Percentiles rank a stretch among this genome's conserved stretches.
phyloP scores from a whole-genome alignment of 2,888 invertebrate genomes.

The Nomada ferruginata region DNA sequence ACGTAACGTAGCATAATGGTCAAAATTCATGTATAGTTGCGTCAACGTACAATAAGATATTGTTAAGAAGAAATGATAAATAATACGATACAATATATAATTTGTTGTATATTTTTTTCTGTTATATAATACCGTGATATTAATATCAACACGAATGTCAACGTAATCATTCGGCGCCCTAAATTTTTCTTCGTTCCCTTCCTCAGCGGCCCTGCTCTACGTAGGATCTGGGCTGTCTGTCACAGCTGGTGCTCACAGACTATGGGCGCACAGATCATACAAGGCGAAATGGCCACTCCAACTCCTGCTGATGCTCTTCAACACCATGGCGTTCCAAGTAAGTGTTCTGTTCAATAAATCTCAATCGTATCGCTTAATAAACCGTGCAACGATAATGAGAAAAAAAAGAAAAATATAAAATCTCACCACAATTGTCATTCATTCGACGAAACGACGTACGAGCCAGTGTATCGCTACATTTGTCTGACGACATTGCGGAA shows the following conservation, averaged over 20 bases:
- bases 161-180: background rate
- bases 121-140: no score
- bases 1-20: no score
- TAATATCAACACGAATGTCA: no score
- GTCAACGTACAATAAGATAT: no score
- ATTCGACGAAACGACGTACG: background rate
- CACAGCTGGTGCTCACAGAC: slow-evolving; percentile 97
- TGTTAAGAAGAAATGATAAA: no score
- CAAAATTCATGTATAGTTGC: no score
- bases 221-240: slow-evolving; percentile 94
- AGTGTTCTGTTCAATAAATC: slow-evolving; percentile 60
- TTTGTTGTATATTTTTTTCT: no score
- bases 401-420: background rate
- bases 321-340: slow-evolving; percentile 96
- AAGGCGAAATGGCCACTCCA: slow-evolving; percentile 96
- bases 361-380: background rate
- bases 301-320: slow-evolving; percentile 91
- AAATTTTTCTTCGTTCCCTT: background rate
- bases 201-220: slow-evolving; percentile 90
- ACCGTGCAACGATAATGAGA: background rate
- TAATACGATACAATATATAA: no score
- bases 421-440: no score
- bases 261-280: slow-evolving; percentile 98
- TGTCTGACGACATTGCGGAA: background rate
- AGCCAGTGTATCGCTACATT: background rate